Percentiles rank a stretch among this genome's conserved stretches.
Conservation (phyloP, 1,140 invertebrate genomes). For the Megathymus violae region DNA sequence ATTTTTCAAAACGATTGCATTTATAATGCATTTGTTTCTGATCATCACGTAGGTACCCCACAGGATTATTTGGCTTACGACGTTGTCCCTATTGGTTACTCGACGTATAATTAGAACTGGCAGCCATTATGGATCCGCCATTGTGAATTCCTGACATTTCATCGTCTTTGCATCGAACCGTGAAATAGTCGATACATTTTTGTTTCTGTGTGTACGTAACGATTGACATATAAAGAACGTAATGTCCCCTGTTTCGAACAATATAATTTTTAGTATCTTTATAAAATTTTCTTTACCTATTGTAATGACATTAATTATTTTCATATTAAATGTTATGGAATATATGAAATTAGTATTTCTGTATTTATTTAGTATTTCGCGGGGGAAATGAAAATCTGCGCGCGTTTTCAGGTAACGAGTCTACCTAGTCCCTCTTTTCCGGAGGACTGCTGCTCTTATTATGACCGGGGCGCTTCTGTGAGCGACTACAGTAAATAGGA, state of each 20-base stretch:
- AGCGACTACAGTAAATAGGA: slow-evolving; percentile 51
- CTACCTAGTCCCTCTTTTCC: slow-evolving; percentile 40
- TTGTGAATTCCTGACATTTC: slow-evolving; percentile 37
- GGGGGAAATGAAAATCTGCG: slow-evolving; percentile 16
- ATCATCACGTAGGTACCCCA: slow-evolving; percentile 12
- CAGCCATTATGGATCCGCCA: slow-evolving; percentile 34
- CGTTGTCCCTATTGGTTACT: background rate
- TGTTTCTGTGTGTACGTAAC: slow-evolving; percentile 31
- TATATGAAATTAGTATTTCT: slow-evolving; percentile 1
- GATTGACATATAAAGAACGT: slow-evolving; percentile 13
- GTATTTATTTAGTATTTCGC: slow-evolving; percentile 19
- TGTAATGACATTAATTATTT: background rate
- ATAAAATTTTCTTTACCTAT: background rate
- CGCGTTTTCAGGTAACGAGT: slow-evolving; percentile 17
- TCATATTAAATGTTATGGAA: background rate
- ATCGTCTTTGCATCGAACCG: slow-evolving; percentile 35
- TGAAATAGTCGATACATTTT: slow-evolving; percentile 42
- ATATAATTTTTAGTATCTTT: background rate
- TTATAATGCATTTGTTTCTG: too few species aligned
- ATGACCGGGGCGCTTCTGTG: slow-evolving; percentile 47
- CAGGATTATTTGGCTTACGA: background rate
- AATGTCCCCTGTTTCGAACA: background rate
- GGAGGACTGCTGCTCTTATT: slow-evolving; percentile 42
- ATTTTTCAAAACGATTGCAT: too few species aligned
- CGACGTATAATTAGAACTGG: slow-evolving; percentile 11